Conservation (phyloP, 2,797 vertebrate species). For the Sciurus vulgaris region DNA sequence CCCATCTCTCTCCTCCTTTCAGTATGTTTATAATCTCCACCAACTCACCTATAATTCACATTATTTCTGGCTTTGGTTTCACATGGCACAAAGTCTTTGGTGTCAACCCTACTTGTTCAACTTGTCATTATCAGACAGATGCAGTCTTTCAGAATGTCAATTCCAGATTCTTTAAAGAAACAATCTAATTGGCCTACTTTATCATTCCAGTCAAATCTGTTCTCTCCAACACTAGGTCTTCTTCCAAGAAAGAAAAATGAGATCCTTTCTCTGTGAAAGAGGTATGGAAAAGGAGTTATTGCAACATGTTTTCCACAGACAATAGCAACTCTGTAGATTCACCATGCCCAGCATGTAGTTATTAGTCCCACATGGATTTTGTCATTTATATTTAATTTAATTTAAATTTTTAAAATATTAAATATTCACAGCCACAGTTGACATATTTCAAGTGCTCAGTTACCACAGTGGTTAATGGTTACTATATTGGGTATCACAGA, state of each 20-base stretch:
- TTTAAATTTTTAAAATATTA: not conserved
- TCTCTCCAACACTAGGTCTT: not conserved
- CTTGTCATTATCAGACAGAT: not conserved
- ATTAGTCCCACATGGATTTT: not conserved
- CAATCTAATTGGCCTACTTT: not conserved
- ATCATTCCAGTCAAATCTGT: not conserved
- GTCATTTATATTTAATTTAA: constrained; percentile 21
- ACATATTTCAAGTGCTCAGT: not conserved
- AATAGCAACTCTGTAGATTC: not conserved
- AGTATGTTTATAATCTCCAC: not conserved
- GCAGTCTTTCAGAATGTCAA: not conserved
- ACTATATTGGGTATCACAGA: not conserved
- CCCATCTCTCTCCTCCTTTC: not conserved
- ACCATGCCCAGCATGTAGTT: not conserved
- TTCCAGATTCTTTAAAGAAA: constrained; percentile 22
- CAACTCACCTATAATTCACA: not conserved
- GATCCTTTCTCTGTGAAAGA: not conserved
- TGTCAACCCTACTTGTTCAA: not conserved
- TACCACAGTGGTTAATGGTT: not conserved
- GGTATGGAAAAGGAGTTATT: not conserved
- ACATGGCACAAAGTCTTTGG: not conserved
- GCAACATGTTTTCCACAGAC: not conserved
- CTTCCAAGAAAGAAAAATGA: constrained; percentile 14
- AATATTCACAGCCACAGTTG: constrained; percentile 8
- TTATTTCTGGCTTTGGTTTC: not conserved